These are phyloP conservation scores for Chauna torquata DNA, from an alignment of 2,113 vertebrate species.

Conservation along the genomic window DNA sequence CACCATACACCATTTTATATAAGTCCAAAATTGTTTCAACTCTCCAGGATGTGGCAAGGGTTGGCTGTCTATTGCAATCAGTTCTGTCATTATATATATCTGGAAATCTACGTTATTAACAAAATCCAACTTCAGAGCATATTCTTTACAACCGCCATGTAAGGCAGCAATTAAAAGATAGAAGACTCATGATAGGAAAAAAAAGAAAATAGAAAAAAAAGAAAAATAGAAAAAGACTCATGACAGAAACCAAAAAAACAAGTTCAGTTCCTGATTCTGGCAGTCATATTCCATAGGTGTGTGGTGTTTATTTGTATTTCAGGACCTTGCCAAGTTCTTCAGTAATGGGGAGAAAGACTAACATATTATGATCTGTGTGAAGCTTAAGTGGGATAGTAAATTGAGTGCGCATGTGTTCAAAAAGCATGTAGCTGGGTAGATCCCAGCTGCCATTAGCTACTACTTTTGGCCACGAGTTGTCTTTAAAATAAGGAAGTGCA, in stretches of 20 bases:
- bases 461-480: not conserved
- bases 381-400: not conserved
- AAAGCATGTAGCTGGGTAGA: not conserved
- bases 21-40: not conserved
- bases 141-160: not conserved
- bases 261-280: not conserved
- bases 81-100: not conserved
- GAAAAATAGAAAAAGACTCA: too few relatives aligned
- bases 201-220: too few relatives aligned
- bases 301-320: not conserved
- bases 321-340: not conserved
- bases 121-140: not conserved
- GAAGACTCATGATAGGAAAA: not conserved
- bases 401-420: rapidly evolving
- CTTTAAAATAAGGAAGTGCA: not conserved
- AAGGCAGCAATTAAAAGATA: not conserved
- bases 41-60: not conserved
- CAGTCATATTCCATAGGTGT: not conserved
- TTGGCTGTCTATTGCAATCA: not conserved
- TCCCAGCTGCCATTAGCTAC: not conserved
- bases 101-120: not conserved
- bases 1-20: not conserved
- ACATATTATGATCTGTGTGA: not conserved
- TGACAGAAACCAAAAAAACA: not conserved
- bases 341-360: not conserved